Base-by-base conservation (phyloP, 2,797 vertebrate genomes). In the Hipposideros larvatus region DNA sequence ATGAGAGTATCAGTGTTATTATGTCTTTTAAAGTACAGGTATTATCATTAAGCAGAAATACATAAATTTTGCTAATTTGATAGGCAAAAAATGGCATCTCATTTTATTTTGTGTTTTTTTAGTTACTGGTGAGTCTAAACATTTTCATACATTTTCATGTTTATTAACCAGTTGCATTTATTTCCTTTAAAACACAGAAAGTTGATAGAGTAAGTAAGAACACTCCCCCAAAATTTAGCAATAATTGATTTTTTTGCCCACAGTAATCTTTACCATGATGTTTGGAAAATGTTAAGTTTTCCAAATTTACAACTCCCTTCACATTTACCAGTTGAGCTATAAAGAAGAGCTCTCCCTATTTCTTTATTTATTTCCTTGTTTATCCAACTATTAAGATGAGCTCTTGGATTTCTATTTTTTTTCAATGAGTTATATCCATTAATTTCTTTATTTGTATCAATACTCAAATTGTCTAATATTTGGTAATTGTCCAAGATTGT, bases 1-100 rank as follows among this genome's bases (percentile, higher is more conserved):
- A 87, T 71, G 34, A 86, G 37, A 6, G 13, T 80, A 75, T 65
- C 59, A 71, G 34, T 63, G 73, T 51, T 92, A 75, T 2, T 86
- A 5, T 77, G 11, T 43, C 6, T 78, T 89, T 55, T 53, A 68
- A 10, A 80, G 9, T 59, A 68, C 21, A 31, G 16, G 6, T 82
- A 43, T 68, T 78, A 57, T 74, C 59, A 95, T 84, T 90, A 84
- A 90, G 46, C 85, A 82, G 87, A 68, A 68, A 65, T 70, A 85
- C 21, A n/a, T 63, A 61, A 68, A 79, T n/a, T 59, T 61, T 84
- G 37, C 26, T 61, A 71, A 75, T 28, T 78, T 74, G 31, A 28
- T 68, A 74, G 43, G 59, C 70, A 84, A 87, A 93, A 92, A 74
- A 14, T 28, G 9, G 0, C 43, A 8, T 65, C 65, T 88, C 53